Evolutionary conservation across 2,113 vertebrate species (phyloP).

Genomic region (Danio rerio): GRCz12tu NC_133190.1:47318501-47319000

Average conservation of each 20-base stretch:
- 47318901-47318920: background rate
- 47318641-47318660: background rate
- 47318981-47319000: no score
- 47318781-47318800: background rate
- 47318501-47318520: background rate
- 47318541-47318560: background rate
- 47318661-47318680: background rate
- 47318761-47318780: background rate
- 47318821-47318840: background rate
- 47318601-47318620: background rate
- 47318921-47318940: background rate
- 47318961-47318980: no score
- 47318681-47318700: background rate
- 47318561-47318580: constrained; percentile 1
- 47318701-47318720: background rate
- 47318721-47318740: background rate
- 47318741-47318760: background rate
- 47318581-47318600: background rate
- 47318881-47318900: background rate
- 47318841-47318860: background rate
- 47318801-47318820: background rate
- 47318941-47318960: background rate
- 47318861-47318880: background rate
- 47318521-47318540: background rate
- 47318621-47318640: background rate